Percentiles rank a stretch among this genome's conserved stretches.
These are phyloP conservation scores for Cecropterus lyciades DNA, from an alignment of 1,140 invertebrate genomes.

Conservation along the genomic window DNA sequence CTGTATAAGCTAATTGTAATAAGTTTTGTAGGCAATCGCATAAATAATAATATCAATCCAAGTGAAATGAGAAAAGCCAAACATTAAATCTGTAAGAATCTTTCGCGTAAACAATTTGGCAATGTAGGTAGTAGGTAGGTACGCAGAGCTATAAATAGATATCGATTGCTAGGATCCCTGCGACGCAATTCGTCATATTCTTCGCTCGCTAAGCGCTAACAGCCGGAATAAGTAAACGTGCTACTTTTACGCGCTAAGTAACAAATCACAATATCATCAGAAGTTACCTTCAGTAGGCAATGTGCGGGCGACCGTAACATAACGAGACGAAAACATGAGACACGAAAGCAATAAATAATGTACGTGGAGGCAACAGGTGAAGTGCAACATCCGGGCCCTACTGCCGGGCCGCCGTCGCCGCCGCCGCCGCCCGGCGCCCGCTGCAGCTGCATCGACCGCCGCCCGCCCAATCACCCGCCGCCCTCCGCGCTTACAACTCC, in stretches of 20 bases:
- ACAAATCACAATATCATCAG: no score
- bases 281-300: no score
- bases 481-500: slow-evolving; percentile 1
- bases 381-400: not conserved
- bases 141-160: slow-evolving; percentile 20
- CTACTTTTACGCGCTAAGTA: not conserved
- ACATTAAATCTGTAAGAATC: no score
- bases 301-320: not conserved
- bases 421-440: slow-evolving; percentile 1
- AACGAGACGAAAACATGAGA: not conserved
- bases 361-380: slow-evolving; percentile 17
- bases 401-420: not conserved
- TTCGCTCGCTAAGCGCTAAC: slow-evolving; percentile 8
- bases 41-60: not conserved
- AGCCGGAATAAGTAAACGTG: not conserved
- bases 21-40: no score
- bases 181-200: slow-evolving; percentile 10
- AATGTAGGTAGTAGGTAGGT: not conserved
- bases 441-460: slow-evolving; percentile 14
- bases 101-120: no score
- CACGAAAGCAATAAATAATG: not conserved
- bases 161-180: slow-evolving; percentile 16
- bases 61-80: not conserved
- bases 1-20: no score
- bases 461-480: slow-evolving; percentile 2